Evolutionary conservation across 2,888 invertebrate genomes (phyloP).

Genomic region (Orthosia gracilis): DNA sequence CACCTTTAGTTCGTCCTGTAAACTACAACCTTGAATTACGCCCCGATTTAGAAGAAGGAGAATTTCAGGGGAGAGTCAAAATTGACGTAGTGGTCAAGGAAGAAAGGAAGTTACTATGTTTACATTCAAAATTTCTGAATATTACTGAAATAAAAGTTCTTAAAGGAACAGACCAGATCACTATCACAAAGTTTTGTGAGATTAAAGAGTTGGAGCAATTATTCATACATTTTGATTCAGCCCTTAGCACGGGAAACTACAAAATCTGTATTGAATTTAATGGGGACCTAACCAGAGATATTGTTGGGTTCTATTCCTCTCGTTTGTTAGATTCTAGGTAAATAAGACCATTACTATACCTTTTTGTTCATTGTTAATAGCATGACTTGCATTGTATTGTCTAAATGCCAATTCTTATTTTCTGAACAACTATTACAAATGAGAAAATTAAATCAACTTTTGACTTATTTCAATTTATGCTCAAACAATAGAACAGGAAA

Average conservation of each 20-base stretch:
- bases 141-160: conserved; percentile 84
- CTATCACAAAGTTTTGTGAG: conserved; percentile 77
- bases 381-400: neutral
- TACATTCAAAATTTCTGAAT: conserved; percentile 92
- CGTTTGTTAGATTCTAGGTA: conserved; percentile 91
- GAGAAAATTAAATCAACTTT: neutral
- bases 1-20: conserved; percentile 77
- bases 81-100: conserved; percentile 83
- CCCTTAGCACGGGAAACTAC: conserved; percentile 83
- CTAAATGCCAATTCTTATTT: neutral
- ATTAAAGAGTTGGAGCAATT: conserved; percentile 81
- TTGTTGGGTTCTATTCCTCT: conserved; percentile 94
- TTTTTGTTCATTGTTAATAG: no score
- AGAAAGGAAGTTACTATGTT: conserved; percentile 83
- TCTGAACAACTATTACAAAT: no score
- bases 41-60: conserved; percentile 78
- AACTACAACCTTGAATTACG: conserved; percentile 82
- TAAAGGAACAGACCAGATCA: conserved; percentile 73
- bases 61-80: conserved; percentile 81
- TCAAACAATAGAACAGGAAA: neutral
- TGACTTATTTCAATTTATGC: neutral
- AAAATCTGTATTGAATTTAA: conserved; percentile 91
- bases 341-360: neutral
- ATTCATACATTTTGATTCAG: conserved; percentile 76
- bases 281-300: conserved; percentile 92